phyloP scores from a whole-genome alignment of 2,888 invertebrate species.

The Rotaria socialis region DNA sequence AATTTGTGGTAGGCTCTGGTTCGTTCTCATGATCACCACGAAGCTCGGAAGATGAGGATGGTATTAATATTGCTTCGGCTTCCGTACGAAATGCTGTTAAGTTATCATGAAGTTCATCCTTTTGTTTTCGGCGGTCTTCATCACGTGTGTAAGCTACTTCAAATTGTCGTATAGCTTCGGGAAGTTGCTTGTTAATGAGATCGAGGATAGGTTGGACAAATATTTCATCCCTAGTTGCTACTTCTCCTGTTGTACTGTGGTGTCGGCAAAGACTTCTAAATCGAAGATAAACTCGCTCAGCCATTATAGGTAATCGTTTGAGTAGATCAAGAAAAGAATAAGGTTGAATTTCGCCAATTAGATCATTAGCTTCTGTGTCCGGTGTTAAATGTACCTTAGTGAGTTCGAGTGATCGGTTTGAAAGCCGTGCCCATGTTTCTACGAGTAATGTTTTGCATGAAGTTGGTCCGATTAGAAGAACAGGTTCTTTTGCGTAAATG shows the following conservation, averaged over 20 bases:
- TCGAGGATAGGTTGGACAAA: background rate
- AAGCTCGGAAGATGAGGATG: too few relatives aligned
- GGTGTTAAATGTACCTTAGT: constrained; percentile 25
- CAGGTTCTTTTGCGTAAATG: background rate
- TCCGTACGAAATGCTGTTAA: background rate
- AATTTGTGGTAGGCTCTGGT: too few relatives aligned
- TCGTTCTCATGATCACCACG: too few relatives aligned
- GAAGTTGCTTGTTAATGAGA: background rate
- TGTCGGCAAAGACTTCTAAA: background rate
- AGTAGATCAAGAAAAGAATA: constrained; percentile 26
- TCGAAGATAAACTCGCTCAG: background rate
- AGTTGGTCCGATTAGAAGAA: constrained; percentile 9
- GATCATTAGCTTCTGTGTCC: background rate
- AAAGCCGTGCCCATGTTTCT: constrained; percentile 1
- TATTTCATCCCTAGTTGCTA: background rate
- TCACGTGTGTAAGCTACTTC: background rate
- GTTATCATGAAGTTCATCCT: background rate
- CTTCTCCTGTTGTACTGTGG: too few relatives aligned
- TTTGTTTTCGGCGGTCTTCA: background rate
- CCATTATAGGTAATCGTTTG: background rate
- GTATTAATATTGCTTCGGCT: background rate
- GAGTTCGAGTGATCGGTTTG: background rate
- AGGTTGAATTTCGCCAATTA: constrained; percentile 25
- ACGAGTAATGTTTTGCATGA: constrained; percentile 27
- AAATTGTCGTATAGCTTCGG: background rate